phyloP scores from a whole-genome alignment of 2,113 vertebrate species.

The Oreochromis aureus region DNA sequence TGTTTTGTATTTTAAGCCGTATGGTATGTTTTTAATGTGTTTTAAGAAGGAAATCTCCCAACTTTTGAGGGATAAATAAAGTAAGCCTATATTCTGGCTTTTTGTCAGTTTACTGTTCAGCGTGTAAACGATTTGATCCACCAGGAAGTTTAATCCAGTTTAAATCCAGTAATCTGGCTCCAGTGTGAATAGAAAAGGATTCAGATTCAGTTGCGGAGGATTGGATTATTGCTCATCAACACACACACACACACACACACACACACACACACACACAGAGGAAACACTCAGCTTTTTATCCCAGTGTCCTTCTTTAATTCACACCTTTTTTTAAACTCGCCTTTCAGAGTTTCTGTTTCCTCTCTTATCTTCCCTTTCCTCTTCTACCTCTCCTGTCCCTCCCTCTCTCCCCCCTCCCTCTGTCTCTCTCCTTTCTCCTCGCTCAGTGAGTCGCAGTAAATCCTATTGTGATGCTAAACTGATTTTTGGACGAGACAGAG shows the following conservation, averaged over 20 bases:
- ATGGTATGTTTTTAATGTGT: neutral
- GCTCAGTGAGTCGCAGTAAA: slow-evolving; percentile 81
- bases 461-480: slow-evolving; percentile 92
- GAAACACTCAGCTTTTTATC: neutral
- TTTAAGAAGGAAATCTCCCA: neutral
- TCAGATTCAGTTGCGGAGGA: neutral
- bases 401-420: neutral
- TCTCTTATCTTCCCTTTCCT: neutral
- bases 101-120: neutral
- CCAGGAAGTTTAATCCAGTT: neutral
- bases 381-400: neutral
- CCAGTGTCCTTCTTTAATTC: neutral
- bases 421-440: slow-evolving; percentile 69
- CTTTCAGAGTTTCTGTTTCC: neutral
- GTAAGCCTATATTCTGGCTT: neutral
- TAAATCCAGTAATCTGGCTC: neutral
- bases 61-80: neutral
- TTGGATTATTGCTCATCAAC: neutral
- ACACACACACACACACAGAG: neutral
- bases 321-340: neutral
- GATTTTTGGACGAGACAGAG: slow-evolving; percentile 66
- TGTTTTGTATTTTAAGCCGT: neutral
- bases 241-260: neutral
- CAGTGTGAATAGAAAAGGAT: neutral
- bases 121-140: neutral